These are phyloP conservation scores for Oryzias dopingdopingensis DNA, from an alignment of 2,797 vertebrate species.

Conservation along the genomic window DNA sequence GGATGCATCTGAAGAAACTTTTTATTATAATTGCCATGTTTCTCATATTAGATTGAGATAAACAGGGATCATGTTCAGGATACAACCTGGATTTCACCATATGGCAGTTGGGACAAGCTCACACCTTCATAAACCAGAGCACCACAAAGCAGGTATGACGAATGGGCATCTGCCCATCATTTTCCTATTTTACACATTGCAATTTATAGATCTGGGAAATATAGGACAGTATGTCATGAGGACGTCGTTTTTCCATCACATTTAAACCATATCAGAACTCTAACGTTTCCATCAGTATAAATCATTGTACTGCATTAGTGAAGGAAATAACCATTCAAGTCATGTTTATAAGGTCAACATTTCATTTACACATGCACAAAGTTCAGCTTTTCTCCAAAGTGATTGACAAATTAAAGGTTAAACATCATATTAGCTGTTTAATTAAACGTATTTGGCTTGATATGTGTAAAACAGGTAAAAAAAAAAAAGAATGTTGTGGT, in stretches of 20 bases:
- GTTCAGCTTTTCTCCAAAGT: no score
- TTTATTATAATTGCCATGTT: constrained; percentile 12
- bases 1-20: constrained; percentile 31
- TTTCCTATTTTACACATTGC: constrained; percentile 26
- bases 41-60: neutral
- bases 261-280: neutral
- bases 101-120: neutral
- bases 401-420: no score
- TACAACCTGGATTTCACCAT: neutral
- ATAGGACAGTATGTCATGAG: constrained; percentile 15
- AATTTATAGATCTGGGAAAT: constrained; percentile 13
- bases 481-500: no score
- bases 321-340: no score
- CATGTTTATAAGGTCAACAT: no score
- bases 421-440: no score
- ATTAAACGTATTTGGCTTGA: no score
- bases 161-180: constrained; percentile 4
- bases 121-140: neutral
- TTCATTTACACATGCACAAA: no score
- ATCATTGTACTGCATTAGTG: no score
- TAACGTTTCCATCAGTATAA: no score
- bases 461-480: no score
- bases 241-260: constrained; percentile 2
- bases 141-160: neutral
- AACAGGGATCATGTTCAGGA: neutral